phyloP scores from a whole-genome alignment of 2,888 invertebrate genomes.

The Catotricha subobsoleta region DNA sequence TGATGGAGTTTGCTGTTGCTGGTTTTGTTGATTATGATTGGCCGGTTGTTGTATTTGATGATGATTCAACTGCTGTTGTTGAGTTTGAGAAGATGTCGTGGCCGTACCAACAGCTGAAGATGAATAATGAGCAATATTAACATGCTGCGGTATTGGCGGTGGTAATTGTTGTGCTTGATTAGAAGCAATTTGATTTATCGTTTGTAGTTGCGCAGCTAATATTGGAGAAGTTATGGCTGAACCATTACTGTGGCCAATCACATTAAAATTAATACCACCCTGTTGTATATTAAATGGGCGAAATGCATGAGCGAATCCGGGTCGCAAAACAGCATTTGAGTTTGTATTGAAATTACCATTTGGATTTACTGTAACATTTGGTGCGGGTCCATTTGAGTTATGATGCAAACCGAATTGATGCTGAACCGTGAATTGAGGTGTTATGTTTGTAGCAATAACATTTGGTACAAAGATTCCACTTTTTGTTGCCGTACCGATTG shows the following conservation, averaged over 20 bases:
- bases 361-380: conserved; percentile 50
- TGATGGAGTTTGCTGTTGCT: conserved; percentile 1
- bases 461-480: conserved; percentile 11
- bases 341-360: conserved; percentile 26
- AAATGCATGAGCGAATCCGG: conserved; percentile 7
- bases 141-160: conserved; percentile 4
- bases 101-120: not conserved
- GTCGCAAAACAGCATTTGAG: conserved; percentile 11
- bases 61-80: not conserved
- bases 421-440: conserved; percentile 14
- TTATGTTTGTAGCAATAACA: conserved; percentile 10
- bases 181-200: conserved; percentile 10
- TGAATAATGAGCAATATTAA: conserved; percentile 2
- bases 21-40: not conserved
- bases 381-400: conserved; percentile 32
- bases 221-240: conserved; percentile 9
- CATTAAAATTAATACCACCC: conserved; percentile 10
- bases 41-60: not conserved
- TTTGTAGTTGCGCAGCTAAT: conserved; percentile 11
- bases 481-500: conserved; percentile 9
- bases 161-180: conserved; percentile 6
- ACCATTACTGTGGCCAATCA: conserved; percentile 5
- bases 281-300: conserved; percentile 9
- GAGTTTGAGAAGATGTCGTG: not conserved
- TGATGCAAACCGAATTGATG: conserved; percentile 10